phyloP scores from a whole-genome alignment of 1,140 invertebrate genomes.

The Plutomurus gul region DNA sequence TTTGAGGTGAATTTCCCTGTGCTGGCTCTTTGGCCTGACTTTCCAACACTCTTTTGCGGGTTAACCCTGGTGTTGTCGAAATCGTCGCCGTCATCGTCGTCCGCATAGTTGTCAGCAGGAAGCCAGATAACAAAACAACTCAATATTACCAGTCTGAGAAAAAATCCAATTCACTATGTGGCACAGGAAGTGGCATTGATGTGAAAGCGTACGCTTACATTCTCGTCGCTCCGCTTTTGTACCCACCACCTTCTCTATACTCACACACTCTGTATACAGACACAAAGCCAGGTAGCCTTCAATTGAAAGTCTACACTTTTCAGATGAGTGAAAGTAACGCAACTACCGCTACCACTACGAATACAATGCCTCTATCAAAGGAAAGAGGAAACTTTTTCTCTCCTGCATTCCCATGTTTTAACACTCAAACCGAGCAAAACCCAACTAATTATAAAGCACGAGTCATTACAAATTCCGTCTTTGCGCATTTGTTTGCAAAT shows the following conservation, averaged over 20 bases:
- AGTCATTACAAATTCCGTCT: too few relatives aligned
- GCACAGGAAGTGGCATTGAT: constrained; percentile 20
- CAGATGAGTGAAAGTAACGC: too few relatives aligned
- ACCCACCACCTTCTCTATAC: neutral
- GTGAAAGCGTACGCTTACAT: neutral
- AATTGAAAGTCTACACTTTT: too few relatives aligned
- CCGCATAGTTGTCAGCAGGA: constrained; percentile 31
- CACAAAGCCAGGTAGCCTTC: too few relatives aligned
- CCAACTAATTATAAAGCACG: too few relatives aligned
- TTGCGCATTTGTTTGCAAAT: too few relatives aligned
- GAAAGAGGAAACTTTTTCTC: too few relatives aligned
- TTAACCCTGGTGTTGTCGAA: constrained; percentile 5
- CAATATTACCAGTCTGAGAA: constrained; percentile 25
- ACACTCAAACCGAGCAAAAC: too few relatives aligned
- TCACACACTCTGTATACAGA: neutral
- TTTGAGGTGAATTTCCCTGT: constrained; percentile 10
- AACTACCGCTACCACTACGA: too few relatives aligned
- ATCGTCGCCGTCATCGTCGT: constrained; percentile 21
- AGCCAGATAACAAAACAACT: constrained; percentile 36
- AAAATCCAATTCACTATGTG: constrained; percentile 2
- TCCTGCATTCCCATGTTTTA: too few relatives aligned
- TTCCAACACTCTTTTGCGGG: neutral
- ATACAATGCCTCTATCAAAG: too few relatives aligned
- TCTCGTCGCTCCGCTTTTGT: neutral
- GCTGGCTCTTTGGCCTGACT: neutral